Conservation (phyloP, 2,797 vertebrate species). For the Rhabdophis nuchalis region DNA sequence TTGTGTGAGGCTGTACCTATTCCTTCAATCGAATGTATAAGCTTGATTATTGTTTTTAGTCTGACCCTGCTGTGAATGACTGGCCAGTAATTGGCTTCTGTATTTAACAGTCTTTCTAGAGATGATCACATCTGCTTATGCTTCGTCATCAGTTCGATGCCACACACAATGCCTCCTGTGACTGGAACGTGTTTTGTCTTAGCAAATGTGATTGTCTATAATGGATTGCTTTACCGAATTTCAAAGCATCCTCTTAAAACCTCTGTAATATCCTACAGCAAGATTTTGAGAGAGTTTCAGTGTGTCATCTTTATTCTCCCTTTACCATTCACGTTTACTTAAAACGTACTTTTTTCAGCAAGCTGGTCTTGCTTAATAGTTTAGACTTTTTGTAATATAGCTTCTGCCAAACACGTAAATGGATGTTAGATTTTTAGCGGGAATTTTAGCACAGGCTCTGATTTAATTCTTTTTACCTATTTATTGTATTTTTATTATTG, state of each 20-base stretch:
- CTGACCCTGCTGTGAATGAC: background rate
- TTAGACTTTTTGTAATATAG: too few relatives aligned
- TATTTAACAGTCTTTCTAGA: background rate
- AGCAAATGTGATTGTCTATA: slow-evolving; percentile 72
- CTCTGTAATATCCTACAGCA: slow-evolving; percentile 75
- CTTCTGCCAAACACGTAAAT: too few relatives aligned
- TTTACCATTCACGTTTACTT: slow-evolving; percentile 67
- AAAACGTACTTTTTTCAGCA: too few relatives aligned
- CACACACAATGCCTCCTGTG: background rate
- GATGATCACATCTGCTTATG: background rate
- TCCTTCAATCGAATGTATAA: background rate
- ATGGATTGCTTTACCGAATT: slow-evolving; percentile 78
- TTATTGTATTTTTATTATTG: too few relatives aligned
- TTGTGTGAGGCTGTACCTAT: background rate
- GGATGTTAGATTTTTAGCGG: too few relatives aligned
- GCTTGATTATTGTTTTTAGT: background rate
- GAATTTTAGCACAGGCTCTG: too few relatives aligned
- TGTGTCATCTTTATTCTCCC: slow-evolving; percentile 80
- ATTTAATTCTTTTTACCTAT: too few relatives aligned
- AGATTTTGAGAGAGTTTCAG: slow-evolving; percentile 78
- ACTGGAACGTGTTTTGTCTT: slow-evolving; percentile 56
- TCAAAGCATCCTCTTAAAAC: slow-evolving; percentile 81
- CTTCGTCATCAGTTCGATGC: background rate
- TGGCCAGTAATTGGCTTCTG: background rate
- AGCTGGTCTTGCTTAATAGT: too few relatives aligned